phyloP scores from a whole-genome alignment of 2,888 invertebrate genomes.

The Pachymerium ferrugineum region DNA sequence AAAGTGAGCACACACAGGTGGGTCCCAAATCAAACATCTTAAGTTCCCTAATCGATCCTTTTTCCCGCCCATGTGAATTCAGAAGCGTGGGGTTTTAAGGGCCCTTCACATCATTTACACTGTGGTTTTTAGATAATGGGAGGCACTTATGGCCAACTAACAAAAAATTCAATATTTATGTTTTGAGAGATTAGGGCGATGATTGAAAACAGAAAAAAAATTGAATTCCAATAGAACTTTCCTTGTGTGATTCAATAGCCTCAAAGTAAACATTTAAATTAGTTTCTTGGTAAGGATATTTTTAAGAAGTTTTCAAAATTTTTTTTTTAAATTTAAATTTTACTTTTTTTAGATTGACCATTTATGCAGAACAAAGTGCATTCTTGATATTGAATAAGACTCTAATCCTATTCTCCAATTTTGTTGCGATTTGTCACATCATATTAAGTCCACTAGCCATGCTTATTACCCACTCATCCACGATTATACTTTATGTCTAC shows the following conservation, averaged over 20 bases:
- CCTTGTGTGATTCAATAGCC: too few species aligned
- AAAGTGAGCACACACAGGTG: constrained; percentile 22
- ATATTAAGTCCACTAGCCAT: background rate
- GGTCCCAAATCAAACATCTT: constrained; percentile 19
- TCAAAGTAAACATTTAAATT: too few species aligned
- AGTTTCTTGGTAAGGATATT: too few species aligned
- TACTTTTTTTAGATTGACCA: too few species aligned
- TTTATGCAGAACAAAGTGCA: background rate
- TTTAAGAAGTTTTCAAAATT: too few species aligned
- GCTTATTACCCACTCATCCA: background rate
- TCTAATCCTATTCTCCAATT: background rate
- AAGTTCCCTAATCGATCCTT: constrained; percentile 27
- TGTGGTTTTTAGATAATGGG: background rate
- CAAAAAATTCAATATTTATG: too few species aligned
- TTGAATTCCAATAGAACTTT: too few species aligned
- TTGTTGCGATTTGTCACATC: background rate
- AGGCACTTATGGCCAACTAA: too few species aligned
- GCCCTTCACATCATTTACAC: constrained; percentile 7
- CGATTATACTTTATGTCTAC: constrained; percentile 14
- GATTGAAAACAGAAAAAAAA: too few species aligned
- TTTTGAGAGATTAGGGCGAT: too few species aligned
- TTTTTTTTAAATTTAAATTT: too few species aligned
- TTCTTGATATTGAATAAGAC: background rate
- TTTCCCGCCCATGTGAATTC: constrained; percentile 20
- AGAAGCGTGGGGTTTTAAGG: constrained; percentile 25